Evolutionary conservation across 53 echinoderm and acorn worm genomes (phyloP).

Genomic region (Astropecten irregularis): DNA sequence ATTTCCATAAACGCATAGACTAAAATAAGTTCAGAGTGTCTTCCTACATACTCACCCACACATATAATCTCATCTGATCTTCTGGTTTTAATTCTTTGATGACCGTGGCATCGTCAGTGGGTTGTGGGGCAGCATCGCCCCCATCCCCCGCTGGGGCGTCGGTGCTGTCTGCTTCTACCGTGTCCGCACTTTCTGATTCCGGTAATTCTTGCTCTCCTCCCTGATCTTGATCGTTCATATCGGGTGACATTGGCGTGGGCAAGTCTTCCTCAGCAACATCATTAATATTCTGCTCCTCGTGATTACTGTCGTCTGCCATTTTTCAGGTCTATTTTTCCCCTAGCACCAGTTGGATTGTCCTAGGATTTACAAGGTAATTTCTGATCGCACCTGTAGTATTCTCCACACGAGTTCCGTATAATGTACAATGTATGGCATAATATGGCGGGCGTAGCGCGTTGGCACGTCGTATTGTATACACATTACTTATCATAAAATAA

Average conservation of each 20-base stretch:
- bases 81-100: constrained; percentile 18
- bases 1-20: no score
- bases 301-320: constrained; percentile 39
- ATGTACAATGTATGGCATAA: not conserved
- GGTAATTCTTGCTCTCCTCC: not conserved
- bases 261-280: constrained; percentile 18
- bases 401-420: not conserved
- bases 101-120: not conserved
- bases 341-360: not conserved
- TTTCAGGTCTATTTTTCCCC: not conserved
- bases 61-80: constrained; percentile 47
- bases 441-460: constrained; percentile 13
- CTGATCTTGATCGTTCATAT: constrained; percentile 9
- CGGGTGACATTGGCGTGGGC: constrained; percentile 9
- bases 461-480: not conserved
- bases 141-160: not conserved
- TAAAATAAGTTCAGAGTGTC: no score
- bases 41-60: constrained; percentile 29
- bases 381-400: not conserved
- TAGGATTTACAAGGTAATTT: not conserved
- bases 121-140: not conserved
- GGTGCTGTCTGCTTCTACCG: not conserved
- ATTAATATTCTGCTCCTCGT: constrained; percentile 6
- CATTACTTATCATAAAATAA: constrained; percentile 15
- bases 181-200: not conserved